These are phyloP conservation scores for Podarcis muralis DNA, from an alignment of 2,113 vertebrate species.

Conservation along the genomic window DNA sequence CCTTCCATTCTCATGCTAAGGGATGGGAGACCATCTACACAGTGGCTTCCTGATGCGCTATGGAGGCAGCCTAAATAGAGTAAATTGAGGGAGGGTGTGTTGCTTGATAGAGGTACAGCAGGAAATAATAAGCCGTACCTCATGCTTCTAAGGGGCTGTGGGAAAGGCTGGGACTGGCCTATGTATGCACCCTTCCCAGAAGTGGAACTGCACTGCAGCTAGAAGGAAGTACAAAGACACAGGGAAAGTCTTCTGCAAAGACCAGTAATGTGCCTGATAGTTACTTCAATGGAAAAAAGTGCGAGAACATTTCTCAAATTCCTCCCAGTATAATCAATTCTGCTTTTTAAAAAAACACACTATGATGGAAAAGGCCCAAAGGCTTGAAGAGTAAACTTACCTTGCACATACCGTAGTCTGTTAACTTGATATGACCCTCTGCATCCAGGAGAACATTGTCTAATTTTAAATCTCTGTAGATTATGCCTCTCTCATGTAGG, in stretches of 20 bases:
- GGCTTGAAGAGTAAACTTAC: conserved; percentile 57
- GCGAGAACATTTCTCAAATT: not conserved
- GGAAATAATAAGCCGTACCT: not conserved
- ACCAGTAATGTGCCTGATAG: not conserved
- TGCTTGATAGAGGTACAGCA: too few relatives aligned
- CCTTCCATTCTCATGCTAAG: not conserved
- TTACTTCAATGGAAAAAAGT: not conserved
- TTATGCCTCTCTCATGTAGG: conserved; percentile 96
- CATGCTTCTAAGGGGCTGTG: not conserved
- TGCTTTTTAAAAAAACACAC: not conserved
- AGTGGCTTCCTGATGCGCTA: not conserved
- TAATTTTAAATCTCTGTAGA: conserved; percentile 96
- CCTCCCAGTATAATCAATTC: not conserved
- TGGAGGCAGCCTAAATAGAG: too few relatives aligned
- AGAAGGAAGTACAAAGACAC: not conserved
- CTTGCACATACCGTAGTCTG: conserved; percentile 99
- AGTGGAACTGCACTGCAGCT: not conserved
- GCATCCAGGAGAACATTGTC: conserved; percentile 98
- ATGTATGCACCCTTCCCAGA: not conserved
- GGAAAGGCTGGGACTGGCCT: not conserved
- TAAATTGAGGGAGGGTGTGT: not conserved
- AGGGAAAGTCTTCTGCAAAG: not conserved
- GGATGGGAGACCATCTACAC: too few relatives aligned
- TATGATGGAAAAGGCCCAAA: not conserved
- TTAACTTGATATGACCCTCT: conserved; percentile 97